A percentile compares a stretch with the other conserved stretches of the same genome.
These are phyloP conservation scores for Acleris laterana DNA, from an alignment of 2,888 invertebrate genomes.

Conservation along the genomic window DNA sequence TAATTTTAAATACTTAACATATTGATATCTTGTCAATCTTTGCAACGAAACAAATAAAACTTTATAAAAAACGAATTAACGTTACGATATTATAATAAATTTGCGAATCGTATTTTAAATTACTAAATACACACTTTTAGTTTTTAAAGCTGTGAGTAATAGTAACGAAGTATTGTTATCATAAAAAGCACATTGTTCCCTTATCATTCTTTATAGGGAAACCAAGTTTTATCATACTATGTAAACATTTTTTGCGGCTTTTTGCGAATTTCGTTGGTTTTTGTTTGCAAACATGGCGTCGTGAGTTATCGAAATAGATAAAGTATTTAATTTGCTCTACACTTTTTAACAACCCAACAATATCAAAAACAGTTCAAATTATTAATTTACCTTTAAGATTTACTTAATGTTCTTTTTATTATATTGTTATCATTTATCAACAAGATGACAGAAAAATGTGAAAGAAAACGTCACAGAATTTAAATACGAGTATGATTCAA, in stretches of 20 bases:
- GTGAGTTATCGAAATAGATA: background rate
- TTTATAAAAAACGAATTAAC: too few species aligned
- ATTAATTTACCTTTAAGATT: background rate
- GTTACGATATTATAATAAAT: too few species aligned
- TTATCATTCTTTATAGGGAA: slow-evolving; percentile 48
- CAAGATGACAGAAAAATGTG: too few species aligned
- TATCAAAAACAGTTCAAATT: background rate
- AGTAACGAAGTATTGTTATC: slow-evolving; percentile 11
- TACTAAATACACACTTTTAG: too few species aligned
- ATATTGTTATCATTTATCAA: background rate
- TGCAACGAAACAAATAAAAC: too few species aligned
- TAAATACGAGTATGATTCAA: slow-evolving; percentile 2
- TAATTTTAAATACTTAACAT: too few species aligned
- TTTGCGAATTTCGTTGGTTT: slow-evolving; percentile 21
- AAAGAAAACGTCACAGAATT: background rate
- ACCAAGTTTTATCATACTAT: slow-evolving; percentile 46
- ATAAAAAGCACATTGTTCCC: slow-evolving; percentile 22
- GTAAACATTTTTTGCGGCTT: slow-evolving; percentile 38
- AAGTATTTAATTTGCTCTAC: background rate
- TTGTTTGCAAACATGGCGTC: slow-evolving; percentile 19
- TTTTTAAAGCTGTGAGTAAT: background rate
- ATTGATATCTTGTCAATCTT: too few species aligned
- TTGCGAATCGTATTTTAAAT: too few species aligned
- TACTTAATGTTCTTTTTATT: background rate
- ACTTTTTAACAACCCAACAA: background rate